Evolutionary conservation across 37 sponge, comb jelly and placozoan genomes (phyloP).

Genomic region (Eunapius fragilis): DNA sequence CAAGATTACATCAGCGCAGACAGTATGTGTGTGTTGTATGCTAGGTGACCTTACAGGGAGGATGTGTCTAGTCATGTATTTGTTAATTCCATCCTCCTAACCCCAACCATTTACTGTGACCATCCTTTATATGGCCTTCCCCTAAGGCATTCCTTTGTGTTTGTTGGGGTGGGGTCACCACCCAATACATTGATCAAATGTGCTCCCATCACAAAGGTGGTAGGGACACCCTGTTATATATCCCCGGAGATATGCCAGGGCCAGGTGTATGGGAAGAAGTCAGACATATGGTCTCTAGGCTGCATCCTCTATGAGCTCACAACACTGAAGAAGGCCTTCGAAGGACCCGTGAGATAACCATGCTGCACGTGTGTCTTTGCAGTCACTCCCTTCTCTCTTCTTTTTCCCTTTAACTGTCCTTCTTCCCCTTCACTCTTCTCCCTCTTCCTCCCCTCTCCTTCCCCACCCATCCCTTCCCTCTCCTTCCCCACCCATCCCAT

Average conservation of each 20-base stretch:
- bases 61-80: neutral
- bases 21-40: too few species aligned
- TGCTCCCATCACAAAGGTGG: slow-evolving; percentile 56
- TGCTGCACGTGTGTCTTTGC: neutral
- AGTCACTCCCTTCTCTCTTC: neutral
- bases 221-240: slow-evolving; percentile 92
- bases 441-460: neutral
- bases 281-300: slow-evolving; percentile 93
- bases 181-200: too few species aligned
- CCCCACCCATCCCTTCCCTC: slow-evolving; percentile 6
- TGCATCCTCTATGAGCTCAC: slow-evolving; percentile 90
- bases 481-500: neutral
- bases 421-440: neutral
- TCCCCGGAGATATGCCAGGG: slow-evolving; percentile 94
- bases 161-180: neutral
- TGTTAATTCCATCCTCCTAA: neutral
- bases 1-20: slow-evolving; percentile 86
- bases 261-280: slow-evolving; percentile 74
- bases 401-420: neutral
- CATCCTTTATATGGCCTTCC: too few species aligned
- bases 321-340: slow-evolving; percentile 80
- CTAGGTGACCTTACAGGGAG: too few species aligned
- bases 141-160: neutral
- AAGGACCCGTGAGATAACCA: slow-evolving; percentile 51
- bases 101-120: neutral